A percentile compares a stretch with the other conserved stretches of the same genome.
Conservation (phyloP, 2,888 invertebrate species). For the Drosophila longiperda region DNA sequence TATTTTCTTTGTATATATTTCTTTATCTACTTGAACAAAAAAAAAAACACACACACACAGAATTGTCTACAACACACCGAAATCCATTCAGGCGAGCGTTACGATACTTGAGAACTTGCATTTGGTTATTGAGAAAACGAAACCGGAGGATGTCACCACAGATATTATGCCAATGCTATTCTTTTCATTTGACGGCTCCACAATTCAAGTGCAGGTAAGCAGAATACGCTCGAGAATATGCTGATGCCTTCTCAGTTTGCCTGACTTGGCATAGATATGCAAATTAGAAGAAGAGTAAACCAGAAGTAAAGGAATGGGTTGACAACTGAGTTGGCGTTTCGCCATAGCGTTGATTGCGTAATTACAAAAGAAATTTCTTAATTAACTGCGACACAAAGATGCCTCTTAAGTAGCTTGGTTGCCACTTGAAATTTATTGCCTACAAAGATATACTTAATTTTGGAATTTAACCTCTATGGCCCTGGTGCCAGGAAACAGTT, state of each 20-base stretch:
- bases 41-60: constrained; percentile 83
- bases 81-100: constrained; percentile 93
- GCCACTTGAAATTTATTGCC: constrained; percentile 62
- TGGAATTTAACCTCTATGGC: constrained; percentile 46
- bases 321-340: constrained; percentile 57
- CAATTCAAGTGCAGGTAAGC: constrained; percentile 94
- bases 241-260: constrained; percentile 13
- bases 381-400: constrained; percentile 63
- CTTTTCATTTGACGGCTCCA: constrained; percentile 94
- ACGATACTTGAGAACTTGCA: constrained; percentile 95
- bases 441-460: constrained; percentile 18
- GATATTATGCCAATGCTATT: constrained; percentile 95
- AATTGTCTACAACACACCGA: constrained; percentile 90
- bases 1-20: constrained; percentile 58
- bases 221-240: not conserved
- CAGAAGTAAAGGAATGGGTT: constrained; percentile 37
- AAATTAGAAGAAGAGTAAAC: constrained; percentile 43
- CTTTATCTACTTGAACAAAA: constrained; percentile 1
- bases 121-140: constrained; percentile 94
- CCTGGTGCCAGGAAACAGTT: constrained; percentile 18
- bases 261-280: constrained; percentile 58
- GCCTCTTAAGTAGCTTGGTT: constrained; percentile 56
- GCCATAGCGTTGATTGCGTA: constrained; percentile 68
- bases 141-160: constrained; percentile 90
- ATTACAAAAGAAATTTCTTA: constrained; percentile 76